Conservation (phyloP, 1,140 invertebrate genomes). For the Homarus americanus region DNA sequence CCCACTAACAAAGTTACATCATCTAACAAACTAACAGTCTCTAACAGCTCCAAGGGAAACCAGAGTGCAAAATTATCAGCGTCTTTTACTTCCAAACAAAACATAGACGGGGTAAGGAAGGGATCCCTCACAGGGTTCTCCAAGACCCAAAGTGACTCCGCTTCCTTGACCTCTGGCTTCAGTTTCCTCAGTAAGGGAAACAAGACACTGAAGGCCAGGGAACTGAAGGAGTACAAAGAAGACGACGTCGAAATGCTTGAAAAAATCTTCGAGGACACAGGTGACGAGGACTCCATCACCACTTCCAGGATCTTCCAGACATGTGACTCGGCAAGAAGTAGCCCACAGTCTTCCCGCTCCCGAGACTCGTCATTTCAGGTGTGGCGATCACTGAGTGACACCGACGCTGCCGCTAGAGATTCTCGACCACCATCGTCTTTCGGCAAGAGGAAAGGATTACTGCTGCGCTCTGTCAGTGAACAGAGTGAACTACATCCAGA, state of each 20-base stretch:
- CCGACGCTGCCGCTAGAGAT: not conserved
- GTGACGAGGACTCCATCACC: slow-evolving; percentile 35
- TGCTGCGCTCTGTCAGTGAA: slow-evolving; percentile 47
- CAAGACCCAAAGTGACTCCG: slow-evolving; percentile 20
- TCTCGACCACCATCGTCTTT: not conserved
- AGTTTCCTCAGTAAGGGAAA: slow-evolving; percentile 48
- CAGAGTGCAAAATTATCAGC: slow-evolving; percentile 12
- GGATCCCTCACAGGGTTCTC: slow-evolving; percentile 12
- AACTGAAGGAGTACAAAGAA: slow-evolving; percentile 40
- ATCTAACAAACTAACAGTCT: slow-evolving; percentile 48
- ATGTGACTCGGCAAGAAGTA: not conserved
- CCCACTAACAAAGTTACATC: slow-evolving; percentile 59
- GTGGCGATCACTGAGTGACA: slow-evolving; percentile 18
- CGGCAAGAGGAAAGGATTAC: slow-evolving; percentile 3
- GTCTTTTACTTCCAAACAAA: slow-evolving; percentile 34
- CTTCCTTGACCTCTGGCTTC: slow-evolving; percentile 38
- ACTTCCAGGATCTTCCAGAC: slow-evolving; percentile 5
- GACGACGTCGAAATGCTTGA: slow-evolving; percentile 46
- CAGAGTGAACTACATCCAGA: slow-evolving; percentile 37
- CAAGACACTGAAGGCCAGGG: slow-evolving; percentile 37
- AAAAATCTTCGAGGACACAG: slow-evolving; percentile 39
- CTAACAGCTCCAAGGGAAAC: slow-evolving; percentile 29
- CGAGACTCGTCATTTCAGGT: slow-evolving; percentile 18
- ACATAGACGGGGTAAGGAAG: not conserved
- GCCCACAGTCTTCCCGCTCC: not conserved